These are phyloP conservation scores for Diuraphis noxia DNA, from an alignment of 1,140 invertebrate species.

Conservation along the genomic window DNA sequence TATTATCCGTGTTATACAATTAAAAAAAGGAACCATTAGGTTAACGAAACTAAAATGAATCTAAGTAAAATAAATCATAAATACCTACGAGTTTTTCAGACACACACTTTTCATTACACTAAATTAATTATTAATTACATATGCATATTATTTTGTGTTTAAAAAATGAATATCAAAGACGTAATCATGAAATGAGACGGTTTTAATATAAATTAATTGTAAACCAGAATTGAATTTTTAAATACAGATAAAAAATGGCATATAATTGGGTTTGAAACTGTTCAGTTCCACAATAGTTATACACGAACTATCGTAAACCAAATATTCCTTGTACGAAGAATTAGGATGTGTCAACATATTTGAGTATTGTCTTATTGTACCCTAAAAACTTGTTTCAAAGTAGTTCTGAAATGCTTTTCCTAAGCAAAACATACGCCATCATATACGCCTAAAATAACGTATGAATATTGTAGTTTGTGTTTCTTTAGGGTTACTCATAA, in stretches of 20 bases:
- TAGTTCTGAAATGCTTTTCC: background rate
- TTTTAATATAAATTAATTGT: background rate
- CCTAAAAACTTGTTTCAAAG: background rate
- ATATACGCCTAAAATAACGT: background rate
- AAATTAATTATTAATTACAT: slow-evolving; percentile 13
- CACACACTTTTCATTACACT: background rate
- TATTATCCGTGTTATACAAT: background rate
- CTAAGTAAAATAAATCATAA: background rate
- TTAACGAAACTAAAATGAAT: background rate
- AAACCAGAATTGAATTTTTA: background rate
- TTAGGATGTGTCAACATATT: background rate
- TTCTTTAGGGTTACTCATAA: background rate
- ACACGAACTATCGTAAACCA: background rate
- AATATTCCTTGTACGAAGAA: background rate
- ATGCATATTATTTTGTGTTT: background rate
- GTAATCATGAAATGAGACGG: background rate
- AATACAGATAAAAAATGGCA: background rate
- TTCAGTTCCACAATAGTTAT: background rate
- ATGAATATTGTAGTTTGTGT: slow-evolving; percentile 27
- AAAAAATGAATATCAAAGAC: background rate
- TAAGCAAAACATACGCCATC: background rate
- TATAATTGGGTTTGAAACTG: background rate
- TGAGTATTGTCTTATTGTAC: background rate
- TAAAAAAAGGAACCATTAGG: background rate
- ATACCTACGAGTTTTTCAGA: background rate